Evolutionary conservation across 2,113 vertebrate species (phyloP), one percentile per base, ranked within the genome.

Genomic region (Bettongia penicillata): DNA sequence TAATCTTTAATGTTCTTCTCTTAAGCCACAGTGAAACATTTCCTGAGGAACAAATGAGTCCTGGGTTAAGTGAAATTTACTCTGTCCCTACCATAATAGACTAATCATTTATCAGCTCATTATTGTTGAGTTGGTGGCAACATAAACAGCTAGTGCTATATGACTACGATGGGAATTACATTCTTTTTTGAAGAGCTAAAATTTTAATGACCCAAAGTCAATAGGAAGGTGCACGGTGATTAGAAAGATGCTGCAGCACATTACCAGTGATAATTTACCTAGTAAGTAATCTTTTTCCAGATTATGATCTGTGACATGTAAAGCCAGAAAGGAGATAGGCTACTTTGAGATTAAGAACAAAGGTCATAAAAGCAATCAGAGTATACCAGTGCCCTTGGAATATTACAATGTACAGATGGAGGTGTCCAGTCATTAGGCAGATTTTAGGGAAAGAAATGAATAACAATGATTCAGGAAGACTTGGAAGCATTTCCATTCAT

Each of bases 61-160:
- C 1, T 5, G 25, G 14, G 0, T 90, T 50, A 31, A 90, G 25
- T 90, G 48, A 49, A 37, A 50, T 28, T 50, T 48, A 28, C 90
- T 50, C 90, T 90, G 10, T 31, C 28, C 26, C 11, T 19, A 92
- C 53, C 25, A 28, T 90, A 22, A n/a, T 91, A 89, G 49, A 26
- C 23, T 89, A 90, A 9, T 53, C 91, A 90, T 89, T 49, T 89
- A 96, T 91, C 89, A 31, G 91, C 51, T 93, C 52, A 95, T 93
- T 95, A 57, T 91, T 92, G 9, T 50, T 91, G 57, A 51, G 52
- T 53, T 47, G 89, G 43, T 51, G 93, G 7, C 24, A 50, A 90
- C 94, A 90, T 28, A 94, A 31, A 51, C 92, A 26, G 28, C 24
- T 93, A 48, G 49, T 10, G 61, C 94, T 95, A 91, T n/a, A n/a